Conservation (phyloP, 2,113 vertebrate species). For the Apus apus region DNA sequence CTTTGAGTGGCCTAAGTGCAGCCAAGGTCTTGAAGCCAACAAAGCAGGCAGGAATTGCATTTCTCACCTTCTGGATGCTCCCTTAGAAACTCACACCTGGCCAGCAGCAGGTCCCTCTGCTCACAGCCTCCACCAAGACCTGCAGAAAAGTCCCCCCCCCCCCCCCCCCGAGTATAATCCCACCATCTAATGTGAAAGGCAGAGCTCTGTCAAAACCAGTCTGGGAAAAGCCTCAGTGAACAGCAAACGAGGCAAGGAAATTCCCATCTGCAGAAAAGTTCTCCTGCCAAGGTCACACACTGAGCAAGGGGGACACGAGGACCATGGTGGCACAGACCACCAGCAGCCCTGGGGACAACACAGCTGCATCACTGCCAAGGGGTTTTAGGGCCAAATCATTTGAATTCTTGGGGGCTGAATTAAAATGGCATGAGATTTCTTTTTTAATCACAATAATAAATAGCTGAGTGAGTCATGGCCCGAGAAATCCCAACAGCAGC, state of each 20-base stretch:
- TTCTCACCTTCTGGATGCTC: background rate
- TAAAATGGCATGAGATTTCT: background rate
- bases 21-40: background rate
- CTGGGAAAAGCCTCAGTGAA: background rate
- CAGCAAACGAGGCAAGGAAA: background rate
- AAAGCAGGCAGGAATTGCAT: fast-evolving
- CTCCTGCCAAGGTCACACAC: background rate
- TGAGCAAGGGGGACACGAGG: fast-evolving
- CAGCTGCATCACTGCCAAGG: background rate
- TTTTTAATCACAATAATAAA: background rate
- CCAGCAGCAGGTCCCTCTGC: background rate
- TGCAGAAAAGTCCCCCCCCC: background rate
- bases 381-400: background rate
- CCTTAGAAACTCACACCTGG: background rate
- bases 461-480: background rate
- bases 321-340: background rate
- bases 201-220: background rate
- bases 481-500: background rate
- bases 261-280: background rate
- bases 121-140: background rate
- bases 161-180: fast-evolving
- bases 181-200: fast-evolving
- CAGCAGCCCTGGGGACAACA: background rate
- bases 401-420: background rate
- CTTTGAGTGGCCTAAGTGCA: background rate